Percentiles rank a stretch among this genome's conserved stretches.
phyloP scores from a whole-genome alignment of 2,797 vertebrate species.

The Alca torda region DNA sequence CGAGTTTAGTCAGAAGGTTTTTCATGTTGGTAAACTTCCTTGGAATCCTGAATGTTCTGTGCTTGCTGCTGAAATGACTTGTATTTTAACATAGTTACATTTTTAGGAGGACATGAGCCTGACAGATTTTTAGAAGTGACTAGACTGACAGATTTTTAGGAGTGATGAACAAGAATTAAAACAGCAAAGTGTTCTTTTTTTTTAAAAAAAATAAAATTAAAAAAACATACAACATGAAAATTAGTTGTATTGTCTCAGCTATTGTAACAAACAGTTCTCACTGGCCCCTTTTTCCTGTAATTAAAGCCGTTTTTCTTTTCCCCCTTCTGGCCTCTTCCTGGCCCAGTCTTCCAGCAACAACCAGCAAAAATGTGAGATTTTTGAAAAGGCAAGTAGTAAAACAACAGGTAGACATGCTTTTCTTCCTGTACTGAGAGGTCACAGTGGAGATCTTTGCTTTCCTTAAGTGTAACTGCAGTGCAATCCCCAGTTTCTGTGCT shows the following conservation, averaged over 20 bases:
- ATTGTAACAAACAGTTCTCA: conserved; percentile 25
- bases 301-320: conserved; percentile 55
- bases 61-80: not conserved
- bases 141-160: not conserved
- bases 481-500: not conserved
- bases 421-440: not conserved
- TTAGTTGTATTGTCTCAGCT: not conserved
- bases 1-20: not conserved
- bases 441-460: not conserved
- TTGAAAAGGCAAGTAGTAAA: not conserved
- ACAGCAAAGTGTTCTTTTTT: not conserved
- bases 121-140: too few species aligned
- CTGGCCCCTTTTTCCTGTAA: conserved; percentile 56
- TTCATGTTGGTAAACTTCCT: not conserved
- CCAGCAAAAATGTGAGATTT: conserved; percentile 7
- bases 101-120: not conserved
- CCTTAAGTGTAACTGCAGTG: not conserved
- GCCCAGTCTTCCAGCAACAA: not conserved
- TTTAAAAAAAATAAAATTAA: not conserved
- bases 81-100: not conserved
- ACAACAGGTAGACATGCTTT: conserved; percentile 12
- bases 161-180: not conserved
- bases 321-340: conserved; percentile 51
- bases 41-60: not conserved
- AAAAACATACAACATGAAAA: not conserved